Evolutionary conservation across 2,113 vertebrate genomes (phyloP), one percentile per base, ranked within the genome.

Genomic region (Chaetops frenatus): DNA sequence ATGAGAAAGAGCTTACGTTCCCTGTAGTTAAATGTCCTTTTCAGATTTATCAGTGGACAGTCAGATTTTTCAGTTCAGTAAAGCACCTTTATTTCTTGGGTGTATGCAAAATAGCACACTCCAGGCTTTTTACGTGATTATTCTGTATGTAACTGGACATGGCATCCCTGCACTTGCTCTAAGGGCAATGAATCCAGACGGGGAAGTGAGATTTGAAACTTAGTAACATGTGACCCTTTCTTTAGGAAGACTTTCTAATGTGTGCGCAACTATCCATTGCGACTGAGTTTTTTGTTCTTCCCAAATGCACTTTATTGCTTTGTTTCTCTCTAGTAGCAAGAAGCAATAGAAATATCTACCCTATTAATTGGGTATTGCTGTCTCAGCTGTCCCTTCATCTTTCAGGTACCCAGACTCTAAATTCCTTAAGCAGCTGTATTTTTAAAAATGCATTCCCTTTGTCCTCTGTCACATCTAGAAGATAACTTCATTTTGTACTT

Each of bases 151-250:
- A 35, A 28, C 15, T 58, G 61, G 28, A 8, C 42, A 4, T 64
- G 28, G 44, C 12, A 33, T 72, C 71, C n/a, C 27, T 69, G 25
- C 1, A 6, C 53, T 93, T 87, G 10, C 11, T 83, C 16, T 58
- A 14, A 66, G 51, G 64, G 42, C 15, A 48, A 0, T 57, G 28
- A 50, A 44, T 71, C 2, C 1, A 44, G 25, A 35, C 1, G 1
- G 5, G 35, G 4, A 71, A 45, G 19, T 47, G 21, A 65, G 45
- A 42, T 51, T 45, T 62, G 38, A 51, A 73, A 47, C 3, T 48
- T 48, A 31, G 20, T 50, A 54, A 11, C 11, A 33, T 2, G 2
- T 19, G 27, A 54, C 16, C 6, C 4, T 11, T 64, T 54, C 31
- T 62, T 40, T 47, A 44, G 18, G 42, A 53, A 38, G 8, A 7